phyloP scores from a whole-genome alignment of 2,888 invertebrate species.

The Aphrophora alni region DNA sequence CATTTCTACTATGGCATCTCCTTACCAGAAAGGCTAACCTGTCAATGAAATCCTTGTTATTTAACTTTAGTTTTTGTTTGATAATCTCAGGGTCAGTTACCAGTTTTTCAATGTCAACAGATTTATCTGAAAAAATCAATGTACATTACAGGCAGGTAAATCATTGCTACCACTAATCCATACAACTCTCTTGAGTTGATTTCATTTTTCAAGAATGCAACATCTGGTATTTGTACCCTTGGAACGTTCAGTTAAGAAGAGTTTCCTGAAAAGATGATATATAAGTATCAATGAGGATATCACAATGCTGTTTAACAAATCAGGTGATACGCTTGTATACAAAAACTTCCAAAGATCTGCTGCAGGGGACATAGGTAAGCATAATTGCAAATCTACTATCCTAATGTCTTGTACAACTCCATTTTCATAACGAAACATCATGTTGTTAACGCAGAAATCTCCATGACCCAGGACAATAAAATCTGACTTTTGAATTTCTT shows the following conservation, averaged over 20 bases:
- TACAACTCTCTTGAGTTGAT: slow-evolving; percentile 12
- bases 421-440: background rate
- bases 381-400: slow-evolving; percentile 20
- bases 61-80: background rate
- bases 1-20: background rate
- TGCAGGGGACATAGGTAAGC: background rate
- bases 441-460: slow-evolving; percentile 30
- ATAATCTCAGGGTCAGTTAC: background rate
- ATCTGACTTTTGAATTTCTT: background rate
- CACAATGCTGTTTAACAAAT: background rate
- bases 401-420: background rate
- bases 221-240: background rate
- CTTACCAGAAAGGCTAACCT: background rate
- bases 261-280: no score
- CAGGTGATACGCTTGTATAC: slow-evolving; percentile 17
- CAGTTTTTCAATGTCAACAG: background rate
- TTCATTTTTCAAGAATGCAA: background rate
- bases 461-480: slow-evolving; percentile 17
- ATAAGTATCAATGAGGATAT: no score
- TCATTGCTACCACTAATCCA: slow-evolving; percentile 11
- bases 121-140: background rate
- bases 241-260: background rate
- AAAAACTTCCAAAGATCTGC: slow-evolving; percentile 18
- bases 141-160: slow-evolving; percentile 13
- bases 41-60: background rate